Evolutionary conservation across 2,113 vertebrate genomes (phyloP).

Genomic region (Chaenogobius annularis): DNA sequence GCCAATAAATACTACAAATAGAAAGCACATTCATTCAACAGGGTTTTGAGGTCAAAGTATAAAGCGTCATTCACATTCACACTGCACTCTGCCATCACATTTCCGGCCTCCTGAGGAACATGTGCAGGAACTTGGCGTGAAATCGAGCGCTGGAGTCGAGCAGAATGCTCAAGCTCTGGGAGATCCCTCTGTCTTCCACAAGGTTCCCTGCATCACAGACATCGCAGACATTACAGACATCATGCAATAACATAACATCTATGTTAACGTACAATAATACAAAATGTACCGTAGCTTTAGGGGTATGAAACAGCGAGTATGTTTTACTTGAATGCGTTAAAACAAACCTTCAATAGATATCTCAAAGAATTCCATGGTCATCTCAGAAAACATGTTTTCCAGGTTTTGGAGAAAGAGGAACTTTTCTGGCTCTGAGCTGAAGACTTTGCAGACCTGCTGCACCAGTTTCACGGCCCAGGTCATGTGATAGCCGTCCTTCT

Average conservation of each 20-base stretch:
- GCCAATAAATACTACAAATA: slow-evolving; percentile 44
- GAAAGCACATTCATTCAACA: slow-evolving; percentile 27
- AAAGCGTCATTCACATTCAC: background rate
- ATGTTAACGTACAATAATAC: background rate
- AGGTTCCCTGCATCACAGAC: slow-evolving; percentile 48
- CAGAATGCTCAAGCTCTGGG: slow-evolving; percentile 81
- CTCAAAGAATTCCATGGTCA: slow-evolving; percentile 80
- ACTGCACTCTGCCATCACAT: background rate
- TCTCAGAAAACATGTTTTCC: slow-evolving; percentile 81
- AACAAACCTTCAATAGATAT: slow-evolving; percentile 75
- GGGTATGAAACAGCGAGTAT: background rate
- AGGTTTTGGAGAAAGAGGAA: slow-evolving; percentile 82
- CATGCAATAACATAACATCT: no score
- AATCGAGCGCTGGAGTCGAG: slow-evolving; percentile 85
- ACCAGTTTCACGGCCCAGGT: slow-evolving; percentile 86
- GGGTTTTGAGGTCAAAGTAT: slow-evolving; percentile 12
- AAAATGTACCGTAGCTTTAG: background rate
- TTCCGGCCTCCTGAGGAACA: slow-evolving; percentile 56
- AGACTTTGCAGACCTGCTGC: slow-evolving; percentile 82
- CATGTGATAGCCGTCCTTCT: slow-evolving; percentile 91
- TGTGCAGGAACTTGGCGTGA: slow-evolving; percentile 84
- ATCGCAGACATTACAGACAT: no score
- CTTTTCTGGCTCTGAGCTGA: slow-evolving; percentile 70
- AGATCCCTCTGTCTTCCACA: slow-evolving; percentile 75
- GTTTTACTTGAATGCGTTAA: background rate